Base-by-base conservation (phyloP, 2,888 invertebrate genomes). In the Bedellia somnulentella region DNA sequence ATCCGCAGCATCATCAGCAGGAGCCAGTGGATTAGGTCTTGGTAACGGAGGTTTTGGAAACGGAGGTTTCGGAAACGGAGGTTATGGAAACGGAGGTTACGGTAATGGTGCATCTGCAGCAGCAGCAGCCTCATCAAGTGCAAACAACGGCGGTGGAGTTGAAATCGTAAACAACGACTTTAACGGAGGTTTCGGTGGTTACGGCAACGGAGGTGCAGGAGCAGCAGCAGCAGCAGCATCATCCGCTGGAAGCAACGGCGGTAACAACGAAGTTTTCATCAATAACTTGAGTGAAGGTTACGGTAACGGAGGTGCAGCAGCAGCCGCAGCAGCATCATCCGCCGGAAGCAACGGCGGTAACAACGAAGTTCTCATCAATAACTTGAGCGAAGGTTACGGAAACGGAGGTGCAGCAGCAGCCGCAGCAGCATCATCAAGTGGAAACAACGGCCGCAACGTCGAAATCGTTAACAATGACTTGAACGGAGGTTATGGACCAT, bases 1-100 rank as follows among this genome's bases (percentile, higher is more conserved):
- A 24, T 22, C 24, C 11, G 23, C 33, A 16, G 33, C 23, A n/a
- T 18, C 17, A 15, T 18, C 29, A 9, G 16, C 26, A 9, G 29
- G 22, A 9, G 29, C 16, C 12, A 13, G 2, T 6, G 25, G 25
- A 13, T 13, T 14, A 9, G 25, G 25, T 14, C 9, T n/a, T 11
- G 25, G 12, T 14, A 5, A 6, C 5, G 24, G 24, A 1, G 11
- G 24, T 4, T 24, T 13, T 2, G 24, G 10, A n/a, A n/a, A n/a
- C n/a, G n/a, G n/a, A n/a, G n/a, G n/a, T n/a, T n/a, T n/a, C n/a
- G n/a, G n/a, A n/a, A n/a, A n/a, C n/a, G n/a, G n/a, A n/a, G n/a
- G n/a, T n/a, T n/a, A n/a, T n/a, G n/a, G n/a, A n/a, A n/a, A n/a
- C n/a, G n/a, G n/a, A n/a, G 26, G 15, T 8, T n/a, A 15, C 11